Evolutionary conservation across 2,797 vertebrate species (phyloP).

Genomic region (Sebastes steindachneri): DNA sequence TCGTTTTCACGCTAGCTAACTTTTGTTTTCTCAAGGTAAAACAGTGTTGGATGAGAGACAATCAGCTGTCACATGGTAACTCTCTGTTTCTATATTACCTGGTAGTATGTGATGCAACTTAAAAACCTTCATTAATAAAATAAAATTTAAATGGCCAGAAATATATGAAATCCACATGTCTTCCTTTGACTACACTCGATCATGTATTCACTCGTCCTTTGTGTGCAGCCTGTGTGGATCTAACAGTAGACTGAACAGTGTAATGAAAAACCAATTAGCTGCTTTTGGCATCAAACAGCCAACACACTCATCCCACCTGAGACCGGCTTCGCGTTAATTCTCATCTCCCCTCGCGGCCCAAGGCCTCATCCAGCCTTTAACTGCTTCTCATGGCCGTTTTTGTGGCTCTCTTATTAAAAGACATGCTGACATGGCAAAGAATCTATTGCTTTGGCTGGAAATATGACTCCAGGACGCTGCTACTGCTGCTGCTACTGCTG

Average conservation of each 20-base stretch:
- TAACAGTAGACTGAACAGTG: conserved; percentile 43
- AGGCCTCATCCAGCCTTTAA: conserved; percentile 20
- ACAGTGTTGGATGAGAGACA: not conserved
- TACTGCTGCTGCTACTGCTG: conserved; percentile 17
- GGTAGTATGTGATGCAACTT: not conserved
- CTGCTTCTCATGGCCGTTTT: conserved; percentile 38
- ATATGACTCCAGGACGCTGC: conserved; percentile 80
- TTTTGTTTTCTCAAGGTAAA: not conserved
- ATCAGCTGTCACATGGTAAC: not conserved
- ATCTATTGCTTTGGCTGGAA: conserved; percentile 80
- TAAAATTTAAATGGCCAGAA: not conserved
- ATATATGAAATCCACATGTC: not conserved
- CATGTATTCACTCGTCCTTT: conserved; percentile 2
- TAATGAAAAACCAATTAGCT: conserved; percentile 71
- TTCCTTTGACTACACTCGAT: not conserved
- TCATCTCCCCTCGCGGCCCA: not conserved
- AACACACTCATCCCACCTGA: conserved; percentile 46
- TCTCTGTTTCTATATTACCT: not conserved
- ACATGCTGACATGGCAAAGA: conserved; percentile 87
- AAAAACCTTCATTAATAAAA: not conserved
- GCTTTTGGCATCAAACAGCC: conserved; percentile 51
- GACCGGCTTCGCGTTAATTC: conserved; percentile 31
- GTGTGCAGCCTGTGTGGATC: conserved; percentile 19
- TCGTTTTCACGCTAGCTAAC: too few species aligned
- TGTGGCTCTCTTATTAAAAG: conserved; percentile 62